Evolutionary conservation across 2,888 invertebrate genomes (phyloP).

Genomic region (Eupsilia transversa): DNA sequence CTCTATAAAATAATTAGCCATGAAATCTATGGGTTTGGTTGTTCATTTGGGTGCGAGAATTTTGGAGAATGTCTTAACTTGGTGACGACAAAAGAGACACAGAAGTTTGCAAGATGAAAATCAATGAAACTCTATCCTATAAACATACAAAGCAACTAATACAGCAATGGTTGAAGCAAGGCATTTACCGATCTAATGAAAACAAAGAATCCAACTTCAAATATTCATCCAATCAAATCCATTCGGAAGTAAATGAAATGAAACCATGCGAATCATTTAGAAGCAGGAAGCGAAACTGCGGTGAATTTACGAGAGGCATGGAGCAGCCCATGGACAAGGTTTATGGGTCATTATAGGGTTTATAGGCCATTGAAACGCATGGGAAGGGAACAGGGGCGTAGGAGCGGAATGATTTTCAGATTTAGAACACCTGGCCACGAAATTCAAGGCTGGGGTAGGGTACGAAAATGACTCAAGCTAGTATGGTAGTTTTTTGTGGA

Average conservation of each 20-base stretch:
- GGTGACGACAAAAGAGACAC: not conserved
- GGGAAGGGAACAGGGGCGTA: slow-evolving; percentile 47
- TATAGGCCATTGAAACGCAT: slow-evolving; percentile 74
- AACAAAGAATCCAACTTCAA: slow-evolving; percentile 32
- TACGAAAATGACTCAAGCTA: slow-evolving; percentile 40
- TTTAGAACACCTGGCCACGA: slow-evolving; percentile 59
- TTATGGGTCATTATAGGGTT: slow-evolving; percentile 76
- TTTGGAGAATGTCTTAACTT: slow-evolving; percentile 7
- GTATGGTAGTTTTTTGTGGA: slow-evolving; percentile 16
- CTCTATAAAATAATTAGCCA: slow-evolving; percentile 34
- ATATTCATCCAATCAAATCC: slow-evolving; percentile 58
- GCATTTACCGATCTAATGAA: not conserved
- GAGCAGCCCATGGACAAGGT: slow-evolving; percentile 76
- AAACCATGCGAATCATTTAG: slow-evolving; percentile 66
- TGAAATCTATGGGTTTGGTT: slow-evolving; percentile 22
- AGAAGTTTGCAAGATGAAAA: not conserved
- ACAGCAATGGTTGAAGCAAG: not conserved
- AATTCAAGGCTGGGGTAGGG: slow-evolving; percentile 25
- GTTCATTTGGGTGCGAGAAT: not conserved
- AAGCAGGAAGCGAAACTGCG: slow-evolving; percentile 60
- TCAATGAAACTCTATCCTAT: not conserved
- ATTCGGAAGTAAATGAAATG: slow-evolving; percentile 69
- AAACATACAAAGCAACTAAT: not conserved
- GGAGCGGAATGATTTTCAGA: slow-evolving; percentile 53
- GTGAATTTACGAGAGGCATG: slow-evolving; percentile 72